phyloP scores from a whole-genome alignment of 2,888 invertebrate genomes.

The Apodemia duryi region DNA sequence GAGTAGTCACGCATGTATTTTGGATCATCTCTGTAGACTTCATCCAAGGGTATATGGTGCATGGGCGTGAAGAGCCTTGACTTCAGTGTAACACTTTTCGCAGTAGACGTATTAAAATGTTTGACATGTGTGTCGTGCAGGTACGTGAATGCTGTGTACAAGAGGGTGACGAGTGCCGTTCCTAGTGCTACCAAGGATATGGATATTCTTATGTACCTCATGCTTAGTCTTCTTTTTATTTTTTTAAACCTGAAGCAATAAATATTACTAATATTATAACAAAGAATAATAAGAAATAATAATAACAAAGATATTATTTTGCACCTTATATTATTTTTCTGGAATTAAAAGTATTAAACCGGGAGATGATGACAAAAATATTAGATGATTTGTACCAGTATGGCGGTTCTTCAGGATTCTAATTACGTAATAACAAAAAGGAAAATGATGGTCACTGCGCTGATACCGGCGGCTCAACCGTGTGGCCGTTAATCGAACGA shows the following conservation, averaged over 20 bases:
- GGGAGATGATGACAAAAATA: no score
- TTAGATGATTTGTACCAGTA: no score
- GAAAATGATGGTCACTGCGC: no score
- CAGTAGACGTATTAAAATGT: background rate
- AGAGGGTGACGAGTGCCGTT: slow-evolving; percentile 40
- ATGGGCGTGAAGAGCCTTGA: slow-evolving; percentile 38
- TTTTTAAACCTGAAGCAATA: slow-evolving; percentile 47
- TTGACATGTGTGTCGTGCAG: background rate
- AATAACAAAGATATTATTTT: no score
- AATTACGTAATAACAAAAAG: no score
- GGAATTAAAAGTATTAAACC: no score
- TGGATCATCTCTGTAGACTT: slow-evolving; percentile 39
- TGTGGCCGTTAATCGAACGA: no score
- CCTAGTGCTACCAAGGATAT: slow-evolving; percentile 35
- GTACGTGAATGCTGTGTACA: background rate
- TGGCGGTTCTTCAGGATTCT: no score
- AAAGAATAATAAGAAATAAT: no score
- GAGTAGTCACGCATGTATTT: slow-evolving; percentile 38
- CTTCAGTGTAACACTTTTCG: background rate
- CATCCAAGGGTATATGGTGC: slow-evolving; percentile 44
- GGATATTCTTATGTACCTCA: slow-evolving; percentile 45
- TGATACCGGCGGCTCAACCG: no score
- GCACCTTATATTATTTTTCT: no score
- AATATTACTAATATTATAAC: background rate
- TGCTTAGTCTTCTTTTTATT: slow-evolving; percentile 40